Conservation (phyloP, 2,888 invertebrate genomes). For the Andrena marginata region DNA sequence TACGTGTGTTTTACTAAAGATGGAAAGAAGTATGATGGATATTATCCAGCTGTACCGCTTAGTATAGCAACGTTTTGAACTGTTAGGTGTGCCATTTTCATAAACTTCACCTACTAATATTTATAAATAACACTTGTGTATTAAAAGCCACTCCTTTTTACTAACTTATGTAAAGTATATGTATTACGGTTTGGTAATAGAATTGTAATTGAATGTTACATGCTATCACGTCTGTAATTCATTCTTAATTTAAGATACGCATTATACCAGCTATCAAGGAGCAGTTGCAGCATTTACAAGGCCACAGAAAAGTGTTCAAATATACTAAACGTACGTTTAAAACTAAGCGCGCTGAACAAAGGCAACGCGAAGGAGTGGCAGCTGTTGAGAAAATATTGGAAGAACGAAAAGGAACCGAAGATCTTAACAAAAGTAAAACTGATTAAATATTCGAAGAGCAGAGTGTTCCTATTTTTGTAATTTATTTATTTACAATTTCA, state of each 20-base stretch:
- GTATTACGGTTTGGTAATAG: background rate
- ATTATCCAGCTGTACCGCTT: slow-evolving; percentile 81
- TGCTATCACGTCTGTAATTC: slow-evolving; percentile 15
- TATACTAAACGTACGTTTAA: slow-evolving; percentile 85
- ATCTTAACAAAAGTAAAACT: slow-evolving; percentile 13
- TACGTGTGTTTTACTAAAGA: slow-evolving; percentile 73
- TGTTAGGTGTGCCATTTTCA: background rate
- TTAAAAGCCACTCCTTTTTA: background rate
- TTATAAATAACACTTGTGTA: background rate
- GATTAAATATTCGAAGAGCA: slow-evolving; percentile 12
- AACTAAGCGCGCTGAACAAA: slow-evolving; percentile 85
- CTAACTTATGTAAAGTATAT: background rate
- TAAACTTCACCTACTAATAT: background rate
- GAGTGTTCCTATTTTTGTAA: slow-evolving; percentile 12
- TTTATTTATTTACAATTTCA: slow-evolving; percentile 48
- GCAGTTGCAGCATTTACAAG: slow-evolving; percentile 81
- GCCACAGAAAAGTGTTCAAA: slow-evolving; percentile 68
- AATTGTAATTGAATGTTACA: background rate
- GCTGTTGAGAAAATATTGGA: slow-evolving; percentile 75
- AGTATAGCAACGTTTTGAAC: slow-evolving; percentile 63
- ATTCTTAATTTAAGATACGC: slow-evolving; percentile 85
- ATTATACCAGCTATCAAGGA: slow-evolving; percentile 86
- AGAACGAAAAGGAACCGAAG: slow-evolving; percentile 45
- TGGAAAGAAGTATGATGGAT: slow-evolving; percentile 78
- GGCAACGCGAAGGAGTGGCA: slow-evolving; percentile 85